Evolutionary conservation across 1,140 invertebrate species (phyloP), one percentile per base, ranked within the genome.

Genomic region (Liolophura sinensis): DNA sequence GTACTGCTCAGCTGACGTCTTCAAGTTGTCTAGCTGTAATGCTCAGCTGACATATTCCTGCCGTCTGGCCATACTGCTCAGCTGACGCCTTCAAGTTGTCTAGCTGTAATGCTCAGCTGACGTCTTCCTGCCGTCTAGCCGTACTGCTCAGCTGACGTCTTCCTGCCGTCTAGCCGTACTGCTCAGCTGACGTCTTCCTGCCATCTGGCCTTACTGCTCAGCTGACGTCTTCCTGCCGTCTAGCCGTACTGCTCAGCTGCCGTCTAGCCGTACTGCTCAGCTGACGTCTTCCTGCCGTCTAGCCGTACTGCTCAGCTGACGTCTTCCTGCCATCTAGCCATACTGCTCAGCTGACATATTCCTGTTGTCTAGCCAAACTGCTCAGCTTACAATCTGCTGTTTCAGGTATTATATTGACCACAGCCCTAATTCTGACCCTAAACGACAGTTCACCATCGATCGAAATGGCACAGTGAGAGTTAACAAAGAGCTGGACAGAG

Each of bases 401-500:
- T 54, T 24, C 51, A 54, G 31, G 31, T 40, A 40, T 9, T 49
- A 47, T 5, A 46, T 61, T 46, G n/a, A 20, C 46, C 60, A 46
- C 47, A 61, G 24, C 31, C 50, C 20, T 0, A 31, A 52, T 22
- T 49, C 62, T 18, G 58, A 62, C 31, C 31, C 54, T 58, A 50
- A 27, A 46, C 27, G 50, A 56, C 60, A 56, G 60, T 65, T 64
- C 20, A 58, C n/a, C 94, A 97, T 80, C 87, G 94, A 64, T 90
- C 89, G 12, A 95, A 94, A 4, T 83, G 95, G 95, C 18, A 94
- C 93, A 0, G 95, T 98, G 0, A 93, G 92, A 51, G 96, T 96
- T 74, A 93, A 96, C 80, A 88, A 94, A 55, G 91, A 90, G 14
- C 85, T 97, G 20, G 85, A 86, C 71, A 72, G 84, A 87, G 95